Base-by-base conservation (phyloP, 2,888 invertebrate genomes). In the Ormyrus labotus region DNA sequence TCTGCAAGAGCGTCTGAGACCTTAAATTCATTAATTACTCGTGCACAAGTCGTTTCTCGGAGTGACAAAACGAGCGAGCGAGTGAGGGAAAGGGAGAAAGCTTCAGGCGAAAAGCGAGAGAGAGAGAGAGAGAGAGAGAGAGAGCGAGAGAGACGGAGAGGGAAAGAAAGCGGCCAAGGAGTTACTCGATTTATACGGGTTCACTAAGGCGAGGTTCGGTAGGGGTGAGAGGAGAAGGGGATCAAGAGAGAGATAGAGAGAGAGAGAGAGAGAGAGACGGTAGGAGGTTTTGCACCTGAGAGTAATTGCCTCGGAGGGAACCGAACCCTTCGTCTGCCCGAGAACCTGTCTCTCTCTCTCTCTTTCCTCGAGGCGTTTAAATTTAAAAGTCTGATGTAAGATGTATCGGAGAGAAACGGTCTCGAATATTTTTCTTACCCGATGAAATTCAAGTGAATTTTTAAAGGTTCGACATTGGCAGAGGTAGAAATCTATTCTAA, bases 321-420 rank as follows among this genome's bases (percentile, higher is more conserved):
- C n/a, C 47, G 55, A 73, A 51, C 68, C 73, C 72, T 73, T 65
- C 10, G 8, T 51, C 51, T 53, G 50, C 70, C 11, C 53, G 47
- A 8, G 63, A 73, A 57, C 57, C 70, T 53, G 53, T 11, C 45
- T 61, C 45, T 61, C 68, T 61, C 45, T 61, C 68, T n/a, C 58
- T 61, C 69, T 45, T 69, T 74, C 69, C 47, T 67, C 55, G 69
- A 73, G 77, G 69, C 64, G 69, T 70, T 81, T 73, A 78, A 81
- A 78, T 81, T 77, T 81, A 77, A 81, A 77, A 77, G 81, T 81
- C 73, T 69, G 64, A 73, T 69, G 11, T 68, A 60, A 64, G 68
- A 61, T 19, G 75, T 13, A 64, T 80, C 70, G 72, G 45, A 19
- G 47, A 68, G 53, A 1, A 68, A 60, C 19, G 50, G 19, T 67